Evolutionary conservation across 2,888 invertebrate species (phyloP), one percentile per base, ranked within the genome.

Genomic region (Hirtodrosophila confusa): DNA sequence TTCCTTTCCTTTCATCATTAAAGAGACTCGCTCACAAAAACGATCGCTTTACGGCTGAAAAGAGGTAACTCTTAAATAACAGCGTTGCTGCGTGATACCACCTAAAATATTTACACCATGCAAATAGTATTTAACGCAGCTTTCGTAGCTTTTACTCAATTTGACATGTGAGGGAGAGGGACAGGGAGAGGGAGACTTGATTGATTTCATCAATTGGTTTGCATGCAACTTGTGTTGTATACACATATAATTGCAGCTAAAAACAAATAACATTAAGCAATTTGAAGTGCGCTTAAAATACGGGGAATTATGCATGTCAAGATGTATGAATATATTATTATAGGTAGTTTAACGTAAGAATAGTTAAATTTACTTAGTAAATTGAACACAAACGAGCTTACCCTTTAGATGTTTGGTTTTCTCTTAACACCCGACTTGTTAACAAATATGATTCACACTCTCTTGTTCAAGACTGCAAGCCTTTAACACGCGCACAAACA

Each of bases 241-340:
- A 36, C 31, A 31, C 31, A 31, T 31, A 3, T 31, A 31, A 58
- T 60, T 39, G 11, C 12, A 73, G 60, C 61, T 55, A 33, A 50
- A 37, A 53, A 35, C 24, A 49, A 23, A 6, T 0, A 9, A 36
- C 7, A 23, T 23, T 41, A 31, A 72, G 58, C 27, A 67, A 3
- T 29, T 10, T 11, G 4, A 35, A 44, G 10, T 49, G 27, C 39
- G 35, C n/a, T 17, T 37, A 1, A 27, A 9, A 1, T 11, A 27
- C 10, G 37, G 41, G 5, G n/a, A 27, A 11, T 37, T 37, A 43
- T 27, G 11, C 9, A 9, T 27, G 35, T 27, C 11, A 29, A 24
- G 7, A 31, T 31, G 6, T 29, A 12, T 29, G 11, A 10, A 0
- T 8, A 10, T 29, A 39, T 24, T 7, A 31, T 31, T 31, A 31